Evolutionary conservation across 2,113 vertebrate species (phyloP).

Genomic region (Sciurus niger): DNA sequence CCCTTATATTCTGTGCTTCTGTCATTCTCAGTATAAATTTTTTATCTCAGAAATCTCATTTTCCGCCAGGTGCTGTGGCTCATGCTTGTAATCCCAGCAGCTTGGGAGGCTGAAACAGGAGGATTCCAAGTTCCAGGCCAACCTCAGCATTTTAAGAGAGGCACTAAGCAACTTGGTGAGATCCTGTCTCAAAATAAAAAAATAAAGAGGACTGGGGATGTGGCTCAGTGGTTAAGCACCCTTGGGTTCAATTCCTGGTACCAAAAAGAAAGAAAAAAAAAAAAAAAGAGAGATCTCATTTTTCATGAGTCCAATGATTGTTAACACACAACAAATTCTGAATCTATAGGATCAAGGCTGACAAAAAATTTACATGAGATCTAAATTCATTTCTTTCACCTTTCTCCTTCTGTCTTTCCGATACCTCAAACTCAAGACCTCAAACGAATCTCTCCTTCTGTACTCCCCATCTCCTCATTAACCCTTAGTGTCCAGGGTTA

Average conservation of each 20-base stretch:
- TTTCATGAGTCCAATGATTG: background rate
- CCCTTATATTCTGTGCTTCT: background rate
- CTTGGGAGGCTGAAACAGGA: no score
- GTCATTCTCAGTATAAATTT: background rate
- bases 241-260: no score
- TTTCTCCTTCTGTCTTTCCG: background rate
- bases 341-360: background rate
- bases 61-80: no score
- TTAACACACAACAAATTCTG: background rate
- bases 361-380: background rate
- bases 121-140: no score
- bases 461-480: background rate
- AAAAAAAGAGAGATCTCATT: background rate
- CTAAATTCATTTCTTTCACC: background rate
- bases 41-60: slow-evolving; percentile 33
- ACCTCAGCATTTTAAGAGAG: no score
- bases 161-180: no score
- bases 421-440: slow-evolving; percentile 1
- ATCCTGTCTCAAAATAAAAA: no score
- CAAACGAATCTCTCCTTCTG: background rate
- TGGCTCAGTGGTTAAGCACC: no score
- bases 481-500: background rate
- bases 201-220: no score
- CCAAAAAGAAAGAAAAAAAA: no score
- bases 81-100: no score